Conservation (phyloP, 2,113 vertebrate species). For the Caretta caretta region DNA sequence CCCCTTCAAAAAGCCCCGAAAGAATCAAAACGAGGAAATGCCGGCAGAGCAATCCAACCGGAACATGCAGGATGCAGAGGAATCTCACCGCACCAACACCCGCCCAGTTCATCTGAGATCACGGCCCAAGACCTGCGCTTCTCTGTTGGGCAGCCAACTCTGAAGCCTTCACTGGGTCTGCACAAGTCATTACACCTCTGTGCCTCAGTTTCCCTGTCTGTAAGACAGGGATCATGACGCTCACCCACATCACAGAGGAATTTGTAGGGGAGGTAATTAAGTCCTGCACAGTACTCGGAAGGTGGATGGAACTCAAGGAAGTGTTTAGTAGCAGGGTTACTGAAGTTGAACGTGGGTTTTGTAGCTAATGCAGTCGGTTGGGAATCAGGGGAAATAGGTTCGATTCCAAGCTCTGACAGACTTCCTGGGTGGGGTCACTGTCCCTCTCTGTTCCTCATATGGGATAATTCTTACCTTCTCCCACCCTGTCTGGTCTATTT, state of each 20-base stretch:
- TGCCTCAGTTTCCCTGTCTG: background rate
- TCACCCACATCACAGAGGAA: background rate
- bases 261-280: background rate
- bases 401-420: background rate
- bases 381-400: fast-evolving
- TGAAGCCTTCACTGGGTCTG: background rate
- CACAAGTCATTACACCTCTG: background rate
- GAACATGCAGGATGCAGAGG: too few relatives aligned
- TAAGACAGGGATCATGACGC: background rate
- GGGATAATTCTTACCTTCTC: background rate
- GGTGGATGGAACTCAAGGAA: background rate
- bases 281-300: background rate
- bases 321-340: background rate
- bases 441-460: background rate
- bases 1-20: background rate
- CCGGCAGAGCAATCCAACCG: background rate
- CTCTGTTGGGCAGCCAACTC: background rate
- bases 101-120: background rate
- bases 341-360: background rate
- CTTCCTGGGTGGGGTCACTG: too few relatives aligned
- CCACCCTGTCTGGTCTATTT: background rate
- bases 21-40: background rate
- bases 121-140: background rate
- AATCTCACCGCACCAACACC: too few relatives aligned
- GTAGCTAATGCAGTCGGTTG: background rate